Percentiles rank a stretch among this genome's conserved stretches.
These are phyloP conservation scores for Balaeniceps rex DNA, from an alignment of 2,113 vertebrate genomes.

Conservation along the genomic window DNA sequence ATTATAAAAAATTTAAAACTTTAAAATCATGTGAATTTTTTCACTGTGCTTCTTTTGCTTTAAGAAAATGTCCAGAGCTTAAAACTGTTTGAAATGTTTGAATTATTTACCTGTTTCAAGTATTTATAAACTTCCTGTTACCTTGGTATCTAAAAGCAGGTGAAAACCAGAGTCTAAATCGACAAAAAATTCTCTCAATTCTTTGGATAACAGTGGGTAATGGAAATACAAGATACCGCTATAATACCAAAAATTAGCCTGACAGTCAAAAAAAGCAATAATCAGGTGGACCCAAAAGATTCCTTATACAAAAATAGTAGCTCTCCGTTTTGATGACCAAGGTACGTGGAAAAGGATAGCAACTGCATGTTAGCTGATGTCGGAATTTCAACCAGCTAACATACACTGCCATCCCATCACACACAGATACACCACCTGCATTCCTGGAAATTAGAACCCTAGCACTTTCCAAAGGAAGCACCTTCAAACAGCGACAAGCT, in stretches of 20 bases:
- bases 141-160: neutral
- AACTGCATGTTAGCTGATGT: slow-evolving; percentile 78
- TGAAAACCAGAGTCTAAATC: neutral
- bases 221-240: neutral
- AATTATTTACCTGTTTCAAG: neutral
- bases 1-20: neutral
- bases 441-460: neutral
- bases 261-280: neutral
- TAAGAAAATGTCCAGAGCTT: neutral
- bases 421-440: slow-evolving; percentile 5
- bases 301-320: neutral
- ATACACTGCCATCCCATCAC: slow-evolving; percentile 87
- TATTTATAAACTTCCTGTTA: neutral
- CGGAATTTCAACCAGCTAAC: slow-evolving; percentile 82
- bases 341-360: slow-evolving; percentile 65
- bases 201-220: neutral
- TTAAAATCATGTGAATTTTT: neutral
- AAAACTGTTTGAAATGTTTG: neutral
- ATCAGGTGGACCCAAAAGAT: neutral
- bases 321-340: neutral
- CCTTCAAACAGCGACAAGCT: neutral
- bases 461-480: neutral
- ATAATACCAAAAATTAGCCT: neutral
- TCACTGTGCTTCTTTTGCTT: neutral
- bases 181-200: neutral